These are phyloP conservation scores for Phaedon cochleariae DNA, from an alignment of 2,888 invertebrate species.

Conservation along the genomic window DNA sequence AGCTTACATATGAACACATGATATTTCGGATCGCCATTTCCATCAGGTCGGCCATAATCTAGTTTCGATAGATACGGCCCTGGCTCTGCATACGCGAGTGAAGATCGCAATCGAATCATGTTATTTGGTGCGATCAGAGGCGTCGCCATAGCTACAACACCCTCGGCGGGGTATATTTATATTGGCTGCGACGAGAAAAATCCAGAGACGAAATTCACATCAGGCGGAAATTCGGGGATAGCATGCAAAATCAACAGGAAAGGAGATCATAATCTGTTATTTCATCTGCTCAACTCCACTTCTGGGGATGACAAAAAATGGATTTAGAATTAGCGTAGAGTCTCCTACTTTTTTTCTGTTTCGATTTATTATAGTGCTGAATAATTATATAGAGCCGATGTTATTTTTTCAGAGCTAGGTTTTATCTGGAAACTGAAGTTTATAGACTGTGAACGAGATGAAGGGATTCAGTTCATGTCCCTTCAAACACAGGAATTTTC, in stretches of 20 bases:
- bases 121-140: conserved; percentile 24
- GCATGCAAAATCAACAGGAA: neutral
- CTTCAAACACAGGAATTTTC: too few relatives aligned
- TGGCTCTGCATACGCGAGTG: conserved; percentile 5
- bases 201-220: neutral
- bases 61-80: neutral
- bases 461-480: too few relatives aligned
- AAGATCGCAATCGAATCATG: conserved; percentile 13
- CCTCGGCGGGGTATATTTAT: conserved; percentile 30
- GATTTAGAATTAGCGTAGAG: neutral
- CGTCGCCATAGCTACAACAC: conserved; percentile 33
- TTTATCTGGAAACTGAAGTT: too few relatives aligned
- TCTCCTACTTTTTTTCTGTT: neutral
- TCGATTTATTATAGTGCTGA: too few relatives aligned
- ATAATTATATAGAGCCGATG: too few relatives aligned
- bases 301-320: neutral
- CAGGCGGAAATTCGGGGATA: neutral
- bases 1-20: too few relatives aligned
- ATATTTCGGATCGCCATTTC: too few relatives aligned
- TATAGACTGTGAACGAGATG: too few relatives aligned
- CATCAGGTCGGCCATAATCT: too few relatives aligned
- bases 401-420: too few relatives aligned
- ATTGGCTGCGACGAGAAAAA: neutral
- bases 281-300: neutral
- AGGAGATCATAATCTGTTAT: neutral